Base-by-base conservation (phyloP, 2,113 vertebrate genomes). In the Neopipo cinnamomea region DNA sequence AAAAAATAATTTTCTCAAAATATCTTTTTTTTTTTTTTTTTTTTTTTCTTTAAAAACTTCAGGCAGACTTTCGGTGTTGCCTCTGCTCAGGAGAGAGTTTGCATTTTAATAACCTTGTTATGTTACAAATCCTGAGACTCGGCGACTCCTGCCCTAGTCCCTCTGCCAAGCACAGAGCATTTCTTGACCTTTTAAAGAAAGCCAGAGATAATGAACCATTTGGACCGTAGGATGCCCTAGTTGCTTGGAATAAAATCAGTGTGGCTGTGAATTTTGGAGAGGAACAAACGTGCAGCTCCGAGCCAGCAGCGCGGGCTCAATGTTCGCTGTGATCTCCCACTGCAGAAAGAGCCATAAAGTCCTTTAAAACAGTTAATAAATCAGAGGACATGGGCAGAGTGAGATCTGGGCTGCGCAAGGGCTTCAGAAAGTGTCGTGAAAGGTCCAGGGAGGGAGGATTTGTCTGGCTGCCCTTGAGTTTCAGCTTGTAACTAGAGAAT, bases 101-200 rank as follows among this genome's bases (percentile, higher is more conserved):
- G 16, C 63, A 37, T 24, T 86, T 92, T 84, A 94, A 94, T 33
- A 84, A 75, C 50, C 47, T 87, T 85, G 53, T 86, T 93, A 46
- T 12, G 25, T 44, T 78, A 44, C 93, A 74, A 63, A 80, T 73
- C 76, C 82, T 65, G 90, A 94, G 92, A 92, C 93, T 91, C 72
- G 0, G 0, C 0, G n/a, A 74, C 96, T 96, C 93, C 88, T 93
- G 66, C 62, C 3, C 63, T 30, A 6, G 52, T 88, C 85, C 61
- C 44, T 80, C 68, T 94, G 90, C 93, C 95, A 96, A 90, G 82
- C 61, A 46, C 52, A 41, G 65, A 93, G 85, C 39, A 25, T 96
- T 96, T 95, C 82, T 93, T 96, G 93, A 95, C 94, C 94, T 97
- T 97, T 90, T 92, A 91, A 90, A 97, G 88, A 70, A 86, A 96